Evolutionary conservation across 2,888 invertebrate genomes (phyloP), one percentile per base, ranked within the genome.

Genomic region (Sceliomorpha sp.): DNA sequence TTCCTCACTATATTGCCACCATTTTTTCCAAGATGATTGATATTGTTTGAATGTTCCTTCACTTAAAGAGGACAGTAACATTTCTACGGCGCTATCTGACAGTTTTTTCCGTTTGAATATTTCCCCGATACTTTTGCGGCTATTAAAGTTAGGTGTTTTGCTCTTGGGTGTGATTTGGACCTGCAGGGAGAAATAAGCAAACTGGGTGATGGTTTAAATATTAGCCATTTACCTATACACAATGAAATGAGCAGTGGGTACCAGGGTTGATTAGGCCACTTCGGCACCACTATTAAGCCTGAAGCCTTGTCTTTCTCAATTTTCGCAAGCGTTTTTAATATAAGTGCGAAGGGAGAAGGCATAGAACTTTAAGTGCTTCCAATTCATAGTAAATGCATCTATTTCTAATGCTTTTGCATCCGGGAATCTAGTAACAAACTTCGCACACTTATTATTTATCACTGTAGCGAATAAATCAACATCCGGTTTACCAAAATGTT

Each of bases 331-430:
- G 36, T 34, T 58, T 37, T 73, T 1, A 62, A 10, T 14, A 75
- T 71, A 9, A 76, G 20, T 1, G 68, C 40, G 34, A 78, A 78
- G 69, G 6, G 75, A 73, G 31, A 73, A 77, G 1, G 72, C 73
- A 45, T 76, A 76, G 45, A 74, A 76, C 15, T 29, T 55, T 20
- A 55, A 39, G 5, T 62, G 26, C 9, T n/a, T 9, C 62, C 66
- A 72, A 5, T 27, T 12, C 8, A 60, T 26, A 9, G 68, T 73
- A 50, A 70, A 70, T 0, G 70, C 68, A 24, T 70, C 70, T 8
- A 70, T 50, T 15, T 12, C 26, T 1, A 12, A 0, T 0, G 67
- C 59, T 15, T 51, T 32, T 0, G 24, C 7, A 51, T 70, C 67
- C 8, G 55, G 62, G 6, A 47, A 31, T 45, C 64, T 44, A 4